Base-by-base conservation (phyloP, 2,888 invertebrate genomes). In the Oscheius sp. region DNA sequence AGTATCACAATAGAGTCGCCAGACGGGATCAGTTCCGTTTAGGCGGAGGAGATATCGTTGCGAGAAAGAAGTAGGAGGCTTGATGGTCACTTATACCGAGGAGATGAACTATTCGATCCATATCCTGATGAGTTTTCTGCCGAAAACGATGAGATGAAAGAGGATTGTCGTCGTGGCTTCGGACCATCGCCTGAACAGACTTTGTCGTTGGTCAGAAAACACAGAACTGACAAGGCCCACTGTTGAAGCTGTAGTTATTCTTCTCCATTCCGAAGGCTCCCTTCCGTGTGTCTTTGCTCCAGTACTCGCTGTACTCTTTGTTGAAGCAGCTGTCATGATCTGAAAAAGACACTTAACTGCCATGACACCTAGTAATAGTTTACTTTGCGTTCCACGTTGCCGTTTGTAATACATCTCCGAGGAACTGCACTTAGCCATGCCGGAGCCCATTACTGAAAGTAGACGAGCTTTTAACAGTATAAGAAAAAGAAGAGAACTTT, bases 271-370 rank as follows among this genome's bases (percentile, higher is more conserved):
- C 57, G 29, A 73, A 73, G 1, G 42, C 35, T 5, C 50, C 63
- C 35, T 57, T 55, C 37, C 50, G 63, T 37, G 63, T 29, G n/a
- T 62, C 62, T 33, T 55, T 50, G 42, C 50, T 73, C 73, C 73
- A 73, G 42, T 73, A 73, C 33, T 48, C 73, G 48, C 73, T 63
- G 42, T 73, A 73, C 37, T 73, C 73, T 55, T 73, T 73, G 42
- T 63, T 47, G 42, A 73, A 73, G 42, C 73, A 73, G 11, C 33
- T 73, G 53, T 73, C 65, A 29, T n/a, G 33, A 32, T 51, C 55
- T 53, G 70, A 55, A 50, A 57, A 57, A 11, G 21, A 10, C 37
- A 7, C 13, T 35, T 21, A 5, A 63, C 7, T 63, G 53, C n/a
- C 35, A 53, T 13, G 48, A 32, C 13, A 29, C 13, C 10, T 33